phyloP scores from a whole-genome alignment of 1,140 invertebrate genomes.

The Periplaneta americana region DNA sequence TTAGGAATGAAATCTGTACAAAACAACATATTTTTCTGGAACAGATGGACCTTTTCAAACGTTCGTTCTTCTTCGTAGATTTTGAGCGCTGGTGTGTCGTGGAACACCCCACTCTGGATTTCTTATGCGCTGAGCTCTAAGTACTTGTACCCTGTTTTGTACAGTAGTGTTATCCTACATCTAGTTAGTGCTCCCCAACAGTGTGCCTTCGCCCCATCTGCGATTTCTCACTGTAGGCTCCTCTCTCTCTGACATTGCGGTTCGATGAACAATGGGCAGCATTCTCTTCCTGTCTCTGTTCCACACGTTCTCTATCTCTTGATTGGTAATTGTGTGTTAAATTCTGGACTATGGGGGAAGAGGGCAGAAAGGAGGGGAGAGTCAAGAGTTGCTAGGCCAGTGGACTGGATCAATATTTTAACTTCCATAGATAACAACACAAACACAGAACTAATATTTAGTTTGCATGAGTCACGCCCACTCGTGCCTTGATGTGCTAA shows the following conservation, averaged over 20 bases:
- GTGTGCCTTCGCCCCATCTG: background rate
- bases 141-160: too few relatives aligned
- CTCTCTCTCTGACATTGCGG: background rate
- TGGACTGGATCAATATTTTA: slow-evolving; percentile 22
- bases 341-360: slow-evolving; percentile 12
- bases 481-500: slow-evolving; percentile 4
- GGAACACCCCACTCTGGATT: too few relatives aligned
- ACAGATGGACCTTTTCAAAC: too few relatives aligned
- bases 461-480: slow-evolving; percentile 21
- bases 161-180: too few relatives aligned
- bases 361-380: slow-evolving; percentile 6
- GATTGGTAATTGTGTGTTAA: slow-evolving; percentile 20
- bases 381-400: slow-evolving; percentile 19
- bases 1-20: too few relatives aligned
- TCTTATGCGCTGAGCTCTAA: too few relatives aligned
- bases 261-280: slow-evolving; percentile 7
- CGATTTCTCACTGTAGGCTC: background rate
- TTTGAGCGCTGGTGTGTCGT: too few relatives aligned
- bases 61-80: too few relatives aligned
- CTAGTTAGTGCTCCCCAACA: background rate
- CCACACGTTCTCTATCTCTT: slow-evolving; percentile 10
- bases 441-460: slow-evolving; percentile 23
- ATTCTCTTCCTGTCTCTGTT: background rate
- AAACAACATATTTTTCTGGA: too few relatives aligned
- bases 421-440: slow-evolving; percentile 21